Conservation (phyloP, 2,888 invertebrate species). For the Cartodere bifasciata region DNA sequence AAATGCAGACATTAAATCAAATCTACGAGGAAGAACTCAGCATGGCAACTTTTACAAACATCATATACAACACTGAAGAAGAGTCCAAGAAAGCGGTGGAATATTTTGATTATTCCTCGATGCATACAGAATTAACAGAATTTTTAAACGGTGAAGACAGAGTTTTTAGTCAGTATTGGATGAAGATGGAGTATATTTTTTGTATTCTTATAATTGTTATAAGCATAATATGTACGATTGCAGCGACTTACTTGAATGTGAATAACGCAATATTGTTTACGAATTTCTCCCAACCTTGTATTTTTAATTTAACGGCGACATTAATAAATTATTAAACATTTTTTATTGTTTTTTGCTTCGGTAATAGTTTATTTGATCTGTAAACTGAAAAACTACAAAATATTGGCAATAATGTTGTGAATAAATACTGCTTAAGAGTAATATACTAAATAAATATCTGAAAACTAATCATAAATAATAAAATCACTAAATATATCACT, state of each 20-base stretch:
- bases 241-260: constrained; percentile 61
- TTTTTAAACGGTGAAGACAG: constrained; percentile 10
- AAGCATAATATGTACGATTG: constrained; percentile 50
- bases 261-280: constrained; percentile 49
- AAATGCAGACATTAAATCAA: constrained; percentile 43
- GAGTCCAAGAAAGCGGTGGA: constrained; percentile 6
- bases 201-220: constrained; percentile 44
- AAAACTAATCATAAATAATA: no score
- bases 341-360: no score
- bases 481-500: no score
- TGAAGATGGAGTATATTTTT: constrained; percentile 22
- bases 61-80: constrained; percentile 12
- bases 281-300: constrained; percentile 59
- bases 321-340: constrained; percentile 18
- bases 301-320: constrained; percentile 42
- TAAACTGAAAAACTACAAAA: no score
- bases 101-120: constrained; percentile 1
- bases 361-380: no score
- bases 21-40: constrained; percentile 22
- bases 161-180: constrained; percentile 3
- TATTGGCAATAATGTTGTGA: no score
- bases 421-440: no score
- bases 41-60: constrained; percentile 19
- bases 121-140: constrained; percentile 12
- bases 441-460: no score